Percentiles rank a stretch among this genome's conserved stretches.
phyloP scores from a whole-genome alignment of 2,797 vertebrate genomes.

The Halcyon smyrnensis region DNA sequence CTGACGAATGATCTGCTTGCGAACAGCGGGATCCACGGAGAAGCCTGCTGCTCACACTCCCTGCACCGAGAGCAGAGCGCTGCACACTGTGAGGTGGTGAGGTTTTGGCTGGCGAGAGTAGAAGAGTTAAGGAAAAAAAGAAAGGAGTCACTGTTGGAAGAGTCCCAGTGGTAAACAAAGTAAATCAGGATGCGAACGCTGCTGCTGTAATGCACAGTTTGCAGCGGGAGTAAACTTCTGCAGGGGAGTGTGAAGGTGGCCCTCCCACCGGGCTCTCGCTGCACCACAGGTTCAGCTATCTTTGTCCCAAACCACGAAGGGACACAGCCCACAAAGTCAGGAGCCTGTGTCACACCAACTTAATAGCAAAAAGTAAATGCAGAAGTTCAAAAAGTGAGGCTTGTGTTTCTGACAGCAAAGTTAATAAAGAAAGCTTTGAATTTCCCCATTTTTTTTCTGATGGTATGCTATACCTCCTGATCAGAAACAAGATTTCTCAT shows the following conservation, averaged over 20 bases:
- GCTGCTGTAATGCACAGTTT: conserved; percentile 27
- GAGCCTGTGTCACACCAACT: background rate
- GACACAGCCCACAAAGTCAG: conserved; percentile 44
- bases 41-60: conserved; percentile 12
- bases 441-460: background rate
- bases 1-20: background rate
- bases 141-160: conserved; percentile 19
- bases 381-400: conserved; percentile 52
- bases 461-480: background rate
- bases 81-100: background rate
- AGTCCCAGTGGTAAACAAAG: conserved; percentile 54
- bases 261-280: conserved; percentile 40
- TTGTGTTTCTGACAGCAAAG: conserved; percentile 23
- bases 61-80: background rate
- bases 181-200: conserved; percentile 9
- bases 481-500: conserved; percentile 1
- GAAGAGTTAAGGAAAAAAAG: background rate
- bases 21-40: background rate
- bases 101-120: background rate
- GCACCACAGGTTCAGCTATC: background rate
- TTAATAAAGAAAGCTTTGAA: background rate
- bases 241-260: conserved; percentile 58
- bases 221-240: background rate
- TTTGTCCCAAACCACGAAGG: conserved; percentile 12
- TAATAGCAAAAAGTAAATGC: conserved; percentile 3